Conservation (phyloP, 2,888 invertebrate genomes). For the Gymnoscelis rufifasciata region DNA sequence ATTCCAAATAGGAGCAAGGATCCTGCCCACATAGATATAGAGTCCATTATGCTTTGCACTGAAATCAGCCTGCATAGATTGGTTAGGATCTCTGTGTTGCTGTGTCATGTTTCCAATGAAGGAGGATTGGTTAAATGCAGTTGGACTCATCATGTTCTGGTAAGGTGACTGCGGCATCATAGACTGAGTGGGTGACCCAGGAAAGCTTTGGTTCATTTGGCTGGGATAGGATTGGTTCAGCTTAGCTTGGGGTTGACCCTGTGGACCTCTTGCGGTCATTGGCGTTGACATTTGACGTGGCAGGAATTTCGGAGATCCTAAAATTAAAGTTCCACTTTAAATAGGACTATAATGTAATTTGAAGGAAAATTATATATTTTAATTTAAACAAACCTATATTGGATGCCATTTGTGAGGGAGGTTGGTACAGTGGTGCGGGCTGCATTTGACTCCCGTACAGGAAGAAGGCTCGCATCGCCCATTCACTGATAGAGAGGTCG, state of each 20-base stretch:
- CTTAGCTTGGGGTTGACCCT: slow-evolving; percentile 52
- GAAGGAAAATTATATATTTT: too few relatives aligned
- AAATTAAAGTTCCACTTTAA: slow-evolving; percentile 10
- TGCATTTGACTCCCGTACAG: slow-evolving; percentile 93
- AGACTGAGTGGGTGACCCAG: slow-evolving; percentile 50
- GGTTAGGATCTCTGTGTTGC: slow-evolving; percentile 56
- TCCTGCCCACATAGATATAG: slow-evolving; percentile 92
- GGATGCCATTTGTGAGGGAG: slow-evolving; percentile 50
- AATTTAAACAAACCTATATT: slow-evolving; percentile 44
- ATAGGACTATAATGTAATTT: too few relatives aligned
- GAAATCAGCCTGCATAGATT: slow-evolving; percentile 68
- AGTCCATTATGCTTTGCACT: slow-evolving; percentile 94
- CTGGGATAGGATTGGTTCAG: slow-evolving; percentile 60
- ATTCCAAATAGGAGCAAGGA: slow-evolving; percentile 94
- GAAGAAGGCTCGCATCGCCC: slow-evolving; percentile 95
- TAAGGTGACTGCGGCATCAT: slow-evolving; percentile 56
- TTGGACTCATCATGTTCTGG: slow-evolving; percentile 54
- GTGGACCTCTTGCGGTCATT: slow-evolving; percentile 60
- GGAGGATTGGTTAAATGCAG: slow-evolving; percentile 61
- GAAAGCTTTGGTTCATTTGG: slow-evolving; percentile 57
- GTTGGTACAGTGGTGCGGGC: slow-evolving; percentile 58
- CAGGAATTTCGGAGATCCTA: slow-evolving; percentile 70
- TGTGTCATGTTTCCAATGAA: slow-evolving; percentile 58
- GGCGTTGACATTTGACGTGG: slow-evolving; percentile 75
- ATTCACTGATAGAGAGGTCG: slow-evolving; percentile 84